Percentiles rank a stretch among this genome's conserved stretches.
These are phyloP conservation scores for Numenius phaeopus DNA, from an alignment of 2,797 vertebrate genomes.

Conservation along the genomic window DNA sequence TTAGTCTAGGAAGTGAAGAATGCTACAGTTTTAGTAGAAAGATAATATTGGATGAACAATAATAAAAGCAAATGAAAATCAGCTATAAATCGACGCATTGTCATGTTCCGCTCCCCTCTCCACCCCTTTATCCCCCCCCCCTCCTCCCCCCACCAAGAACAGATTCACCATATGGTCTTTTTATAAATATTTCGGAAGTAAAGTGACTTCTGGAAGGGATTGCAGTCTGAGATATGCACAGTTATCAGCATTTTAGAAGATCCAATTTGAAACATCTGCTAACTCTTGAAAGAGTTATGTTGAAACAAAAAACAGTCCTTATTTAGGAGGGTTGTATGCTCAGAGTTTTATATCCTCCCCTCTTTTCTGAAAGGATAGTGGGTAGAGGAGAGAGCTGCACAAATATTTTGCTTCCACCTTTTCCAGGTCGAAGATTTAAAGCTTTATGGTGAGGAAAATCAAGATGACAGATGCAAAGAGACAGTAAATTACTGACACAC, in stretches of 20 bases:
- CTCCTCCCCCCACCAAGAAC: not conserved
- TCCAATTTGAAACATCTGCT: conserved; percentile 70
- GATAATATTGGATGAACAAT: not conserved
- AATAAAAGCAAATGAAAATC: not conserved
- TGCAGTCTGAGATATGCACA: conserved; percentile 47
- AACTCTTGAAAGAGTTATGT: conserved; percentile 59
- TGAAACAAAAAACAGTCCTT: conserved; percentile 29
- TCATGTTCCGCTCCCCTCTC: not conserved
- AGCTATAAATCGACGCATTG: not conserved
- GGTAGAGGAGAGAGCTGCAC: not conserved
- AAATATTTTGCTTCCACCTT: conserved; percentile 31
- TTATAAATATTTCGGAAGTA: conserved; percentile 67
- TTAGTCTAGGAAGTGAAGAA: not conserved
- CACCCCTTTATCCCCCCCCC: too few species aligned
- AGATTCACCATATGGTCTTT: conserved; percentile 56
- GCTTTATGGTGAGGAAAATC: conserved; percentile 64
- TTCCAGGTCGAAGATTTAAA: conserved; percentile 61
- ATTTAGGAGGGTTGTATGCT: not conserved
- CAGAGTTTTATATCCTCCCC: not conserved
- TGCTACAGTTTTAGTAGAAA: not conserved
- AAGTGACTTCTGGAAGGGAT: conserved; percentile 56
- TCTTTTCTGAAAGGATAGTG: not conserved
- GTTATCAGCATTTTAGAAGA: conserved; percentile 66
- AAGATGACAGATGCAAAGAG: conserved; percentile 63
- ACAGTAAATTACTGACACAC: conserved; percentile 68